These are phyloP conservation scores for Meriones psammophilus DNA, from an alignment of 2,797 vertebrate genomes.

Conservation along the genomic window DNA sequence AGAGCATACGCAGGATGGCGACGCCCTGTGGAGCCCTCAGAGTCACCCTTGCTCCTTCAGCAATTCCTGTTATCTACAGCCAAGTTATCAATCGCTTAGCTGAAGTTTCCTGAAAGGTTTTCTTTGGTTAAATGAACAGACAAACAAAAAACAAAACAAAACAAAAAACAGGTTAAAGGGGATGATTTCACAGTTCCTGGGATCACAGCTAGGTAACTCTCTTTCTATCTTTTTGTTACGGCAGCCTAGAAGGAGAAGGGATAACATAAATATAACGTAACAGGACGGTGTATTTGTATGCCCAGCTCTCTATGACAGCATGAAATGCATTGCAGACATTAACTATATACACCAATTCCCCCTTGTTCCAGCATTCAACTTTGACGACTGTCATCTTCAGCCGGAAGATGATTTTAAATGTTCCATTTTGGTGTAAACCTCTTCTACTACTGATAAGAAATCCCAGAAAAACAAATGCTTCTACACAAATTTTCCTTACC, in stretches of 20 bases:
- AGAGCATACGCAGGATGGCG: neutral
- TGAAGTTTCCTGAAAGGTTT: constrained; percentile 46
- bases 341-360: constrained; percentile 55
- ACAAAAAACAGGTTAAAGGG: neutral
- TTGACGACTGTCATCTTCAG: constrained; percentile 65
- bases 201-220: neutral
- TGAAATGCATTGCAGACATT: constrained; percentile 32
- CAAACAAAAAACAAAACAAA: constrained; percentile 22
- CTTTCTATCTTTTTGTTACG: neutral
- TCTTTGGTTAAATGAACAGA: neutral
- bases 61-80: neutral
- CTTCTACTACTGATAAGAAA: constrained; percentile 40
- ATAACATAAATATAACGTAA: neutral
- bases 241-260: neutral
- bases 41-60: constrained; percentile 30
- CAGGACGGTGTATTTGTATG: neutral
- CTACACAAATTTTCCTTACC: constrained; percentile 13
- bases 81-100: constrained; percentile 22
- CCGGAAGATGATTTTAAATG: constrained; percentile 64
- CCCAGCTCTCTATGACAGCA: constrained; percentile 21
- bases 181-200: neutral
- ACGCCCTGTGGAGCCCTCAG: neutral
- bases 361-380: constrained; percentile 49
- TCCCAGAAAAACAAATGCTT: constrained; percentile 58
- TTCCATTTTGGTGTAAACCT: constrained; percentile 58